Evolutionary conservation across 2,113 vertebrate species (phyloP).

Genomic region (Gadus chalcogrammus): DNA sequence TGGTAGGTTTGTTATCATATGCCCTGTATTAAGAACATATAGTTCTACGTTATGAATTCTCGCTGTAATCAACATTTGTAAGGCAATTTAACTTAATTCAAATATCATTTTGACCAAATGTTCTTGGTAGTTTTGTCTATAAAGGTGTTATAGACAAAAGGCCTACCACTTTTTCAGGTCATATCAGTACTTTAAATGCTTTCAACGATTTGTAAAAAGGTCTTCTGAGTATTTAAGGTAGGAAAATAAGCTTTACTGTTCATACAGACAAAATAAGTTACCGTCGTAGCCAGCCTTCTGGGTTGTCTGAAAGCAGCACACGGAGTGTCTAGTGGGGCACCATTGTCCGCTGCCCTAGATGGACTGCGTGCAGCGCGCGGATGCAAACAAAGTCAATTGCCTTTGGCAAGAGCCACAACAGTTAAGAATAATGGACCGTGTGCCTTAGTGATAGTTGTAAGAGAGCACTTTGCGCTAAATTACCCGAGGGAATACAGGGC

Average conservation of each 20-base stretch:
- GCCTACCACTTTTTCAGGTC: too few relatives aligned
- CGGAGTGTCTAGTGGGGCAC: neutral
- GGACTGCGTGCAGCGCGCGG: conserved; percentile 35
- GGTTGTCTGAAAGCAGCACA: neutral
- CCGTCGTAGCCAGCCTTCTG: conserved; percentile 2
- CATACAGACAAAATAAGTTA: too few relatives aligned
- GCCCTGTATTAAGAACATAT: too few relatives aligned
- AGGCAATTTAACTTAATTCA: too few relatives aligned
- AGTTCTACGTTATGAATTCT: too few relatives aligned
- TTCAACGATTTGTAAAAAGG: conserved; percentile 26
- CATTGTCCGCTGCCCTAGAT: conserved; percentile 44
- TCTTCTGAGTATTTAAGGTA: neutral
- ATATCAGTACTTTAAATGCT: too few relatives aligned
- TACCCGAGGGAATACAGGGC: conserved; percentile 5
- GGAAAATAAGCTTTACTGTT: too few relatives aligned
- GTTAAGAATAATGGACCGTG: conserved; percentile 25
- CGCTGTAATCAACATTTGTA: too few relatives aligned
- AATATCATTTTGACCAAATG: too few relatives aligned
- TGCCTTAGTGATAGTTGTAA: conserved; percentile 6
- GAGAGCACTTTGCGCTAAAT: conserved; percentile 17
- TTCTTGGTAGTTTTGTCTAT: too few relatives aligned
- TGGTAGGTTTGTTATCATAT: too few relatives aligned
- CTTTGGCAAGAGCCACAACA: conserved; percentile 33
- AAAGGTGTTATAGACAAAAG: too few relatives aligned
- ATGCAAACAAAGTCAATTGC: conserved; percentile 45